Evolutionary conservation across 2,797 vertebrate species (phyloP).

Genomic region (Oreortyx pictus): DNA sequence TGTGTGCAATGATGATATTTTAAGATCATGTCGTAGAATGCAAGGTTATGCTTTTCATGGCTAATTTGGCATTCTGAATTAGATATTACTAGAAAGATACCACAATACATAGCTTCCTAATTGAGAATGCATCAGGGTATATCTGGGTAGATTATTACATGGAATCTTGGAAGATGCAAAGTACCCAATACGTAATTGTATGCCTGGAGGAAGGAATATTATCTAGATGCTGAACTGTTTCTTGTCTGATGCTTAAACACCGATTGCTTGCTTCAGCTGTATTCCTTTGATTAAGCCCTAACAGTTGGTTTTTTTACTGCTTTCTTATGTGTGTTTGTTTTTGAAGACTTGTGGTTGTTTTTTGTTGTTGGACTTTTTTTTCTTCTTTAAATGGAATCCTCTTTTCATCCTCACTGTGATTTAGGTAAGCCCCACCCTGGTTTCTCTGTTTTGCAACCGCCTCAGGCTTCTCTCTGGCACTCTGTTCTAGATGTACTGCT

Average conservation of each 20-base stretch:
- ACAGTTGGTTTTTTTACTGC: not conserved
- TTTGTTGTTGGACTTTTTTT: not conserved
- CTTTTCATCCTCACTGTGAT: not conserved
- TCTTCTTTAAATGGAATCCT: not conserved
- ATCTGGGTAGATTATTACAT: not conserved
- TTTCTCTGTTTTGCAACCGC: not conserved
- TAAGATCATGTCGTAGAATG: not conserved
- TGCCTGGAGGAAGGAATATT: not conserved
- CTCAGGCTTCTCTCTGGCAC: not conserved
- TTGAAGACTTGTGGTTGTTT: not conserved
- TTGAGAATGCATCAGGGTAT: not conserved
- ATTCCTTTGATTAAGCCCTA: not conserved
- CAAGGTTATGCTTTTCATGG: not conserved
- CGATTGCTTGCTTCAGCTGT: not conserved
- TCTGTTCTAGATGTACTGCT: not conserved
- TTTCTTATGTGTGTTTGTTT: not conserved
- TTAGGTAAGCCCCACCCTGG: not conserved
- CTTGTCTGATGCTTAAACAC: not conserved
- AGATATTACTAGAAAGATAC: not conserved
- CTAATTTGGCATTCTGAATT: slow-evolving; percentile 43
- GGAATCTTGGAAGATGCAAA: not conserved
- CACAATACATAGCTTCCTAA: not conserved
- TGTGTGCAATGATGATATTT: not conserved
- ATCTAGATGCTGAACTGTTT: not conserved
- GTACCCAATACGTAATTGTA: not conserved